Evolutionary conservation across 2,888 invertebrate genomes (phyloP), one percentile per base, ranked within the genome.

Genomic region (Belgica antarctica): DNA sequence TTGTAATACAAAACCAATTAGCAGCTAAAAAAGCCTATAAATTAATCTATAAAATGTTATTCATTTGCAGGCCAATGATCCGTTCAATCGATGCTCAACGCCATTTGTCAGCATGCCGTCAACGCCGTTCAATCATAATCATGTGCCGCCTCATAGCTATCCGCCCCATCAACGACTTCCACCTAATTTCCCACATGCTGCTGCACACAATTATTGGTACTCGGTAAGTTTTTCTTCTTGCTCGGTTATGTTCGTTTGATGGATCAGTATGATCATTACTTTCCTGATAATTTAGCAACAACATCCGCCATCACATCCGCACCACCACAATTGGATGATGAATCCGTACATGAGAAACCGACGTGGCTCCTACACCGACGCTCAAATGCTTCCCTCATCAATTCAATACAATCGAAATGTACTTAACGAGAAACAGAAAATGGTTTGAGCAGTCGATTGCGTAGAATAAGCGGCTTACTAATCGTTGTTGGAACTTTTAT

Each of bases 301-400:
- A 25, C 57, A 61, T 59, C 25, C 3, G 22, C 59, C 22, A 19
- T 5, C 59, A 3, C n/a, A n/a, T n/a, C 62, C 62, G 3, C 41
- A 57, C 47, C 47, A 68, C 34, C 47, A 68, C 47, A 65, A 65
- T 68, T 68, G 68, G 68, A 68, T 68, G 31, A 57, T 57, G 57
- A 52, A 68, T 28, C 57, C 68, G 1, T 62, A 62, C 34, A 31
- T 36, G 7, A 62, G 62, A 31, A 62, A 62, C 22, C 62, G 62
- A 10, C 31, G 62, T 24, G 62, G 34, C 25, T 24, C 28, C 34
- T 68, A 47, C 28, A 22, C 31, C 22, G 68, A 68, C 24, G 46
- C 68, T 19, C 68, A 68, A 57, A 57, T 34, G 19, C 47, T 68
- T 31, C 47, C 47, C 8, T 68, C 68, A 47, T 68, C 68, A 10